These are phyloP conservation scores for Lithosia quadra DNA, from an alignment of 2,888 invertebrate species.

Conservation along the genomic window DNA sequence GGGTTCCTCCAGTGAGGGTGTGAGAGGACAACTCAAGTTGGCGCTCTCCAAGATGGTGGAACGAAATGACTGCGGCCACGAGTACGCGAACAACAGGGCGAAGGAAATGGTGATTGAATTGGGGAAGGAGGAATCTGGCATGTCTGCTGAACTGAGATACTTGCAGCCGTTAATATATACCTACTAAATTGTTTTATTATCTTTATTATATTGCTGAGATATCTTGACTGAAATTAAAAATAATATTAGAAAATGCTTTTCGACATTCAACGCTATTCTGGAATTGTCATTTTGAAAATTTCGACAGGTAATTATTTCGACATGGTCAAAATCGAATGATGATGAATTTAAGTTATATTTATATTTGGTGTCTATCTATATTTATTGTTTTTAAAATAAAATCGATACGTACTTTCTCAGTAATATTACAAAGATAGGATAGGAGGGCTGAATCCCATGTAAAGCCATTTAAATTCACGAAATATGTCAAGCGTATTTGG, in stretches of 20 bases:
- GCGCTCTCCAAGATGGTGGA: slow-evolving; percentile 87
- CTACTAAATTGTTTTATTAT: slow-evolving; percentile 48
- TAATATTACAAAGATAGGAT: slow-evolving; percentile 26
- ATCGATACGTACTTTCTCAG: slow-evolving; percentile 3
- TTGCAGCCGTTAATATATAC: slow-evolving; percentile 85
- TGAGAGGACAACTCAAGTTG: slow-evolving; percentile 86
- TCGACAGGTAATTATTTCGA: too few species aligned
- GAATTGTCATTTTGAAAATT: too few species aligned
- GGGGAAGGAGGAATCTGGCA: slow-evolving; percentile 84
- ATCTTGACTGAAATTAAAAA: not conserved
- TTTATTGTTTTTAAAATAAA: not conserved
- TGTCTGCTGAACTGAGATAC: slow-evolving; percentile 87
- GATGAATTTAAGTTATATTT: too few species aligned
- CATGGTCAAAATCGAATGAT: too few species aligned
- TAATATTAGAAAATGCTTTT: not conserved
- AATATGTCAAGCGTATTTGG: slow-evolving; percentile 9
- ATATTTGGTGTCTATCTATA: too few species aligned
- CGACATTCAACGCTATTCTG: too few species aligned
- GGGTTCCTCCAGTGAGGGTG: slow-evolving; percentile 86
- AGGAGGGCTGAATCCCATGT: slow-evolving; percentile 16
- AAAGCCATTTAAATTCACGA: slow-evolving; percentile 10
- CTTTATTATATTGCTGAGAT: slow-evolving; percentile 13
- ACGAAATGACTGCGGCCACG: slow-evolving; percentile 86
- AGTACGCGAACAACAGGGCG: slow-evolving; percentile 87
- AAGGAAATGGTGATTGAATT: slow-evolving; percentile 85